A percentile compares a stretch with the other conserved stretches of the same genome.
These are phyloP conservation scores for Odontophorus gujanensis DNA, from an alignment of 2,113 vertebrate species.

Conservation along the genomic window DNA sequence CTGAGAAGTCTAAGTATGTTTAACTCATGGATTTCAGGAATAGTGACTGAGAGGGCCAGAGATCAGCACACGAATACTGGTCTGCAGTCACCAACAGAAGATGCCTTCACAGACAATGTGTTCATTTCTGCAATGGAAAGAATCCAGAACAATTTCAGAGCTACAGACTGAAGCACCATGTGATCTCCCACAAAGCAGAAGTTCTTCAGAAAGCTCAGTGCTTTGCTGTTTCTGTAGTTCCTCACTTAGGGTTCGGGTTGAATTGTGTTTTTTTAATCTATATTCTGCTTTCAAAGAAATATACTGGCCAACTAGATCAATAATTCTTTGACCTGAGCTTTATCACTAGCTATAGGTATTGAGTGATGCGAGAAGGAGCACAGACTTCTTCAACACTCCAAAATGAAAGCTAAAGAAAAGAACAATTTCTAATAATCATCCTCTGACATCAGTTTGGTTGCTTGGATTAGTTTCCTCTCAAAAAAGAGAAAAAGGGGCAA, in stretches of 20 bases:
- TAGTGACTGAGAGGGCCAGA: neutral
- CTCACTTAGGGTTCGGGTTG: neutral
- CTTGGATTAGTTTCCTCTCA: neutral
- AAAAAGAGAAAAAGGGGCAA: neutral
- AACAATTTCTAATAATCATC: neutral
- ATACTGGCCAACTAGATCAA: neutral
- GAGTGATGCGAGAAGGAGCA: neutral
- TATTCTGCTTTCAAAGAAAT: neutral
- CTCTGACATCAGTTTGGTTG: neutral
- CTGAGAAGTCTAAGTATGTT: neutral
- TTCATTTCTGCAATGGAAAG: neutral
- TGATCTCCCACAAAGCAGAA: neutral
- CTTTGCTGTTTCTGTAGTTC: neutral
- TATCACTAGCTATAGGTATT: neutral
- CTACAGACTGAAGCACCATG: neutral
- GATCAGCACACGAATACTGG: neutral
- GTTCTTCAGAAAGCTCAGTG: neutral
- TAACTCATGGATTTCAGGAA: neutral
- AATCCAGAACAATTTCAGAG: neutral
- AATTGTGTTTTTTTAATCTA: neutral
- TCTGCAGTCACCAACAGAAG: neutral
- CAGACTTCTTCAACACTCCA: neutral
- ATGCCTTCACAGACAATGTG: neutral
- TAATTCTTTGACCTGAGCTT: neutral
- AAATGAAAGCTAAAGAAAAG: neutral